phyloP scores from a whole-genome alignment of 1,140 invertebrate genomes.

The Holcopasites calliopsidis region DNA sequence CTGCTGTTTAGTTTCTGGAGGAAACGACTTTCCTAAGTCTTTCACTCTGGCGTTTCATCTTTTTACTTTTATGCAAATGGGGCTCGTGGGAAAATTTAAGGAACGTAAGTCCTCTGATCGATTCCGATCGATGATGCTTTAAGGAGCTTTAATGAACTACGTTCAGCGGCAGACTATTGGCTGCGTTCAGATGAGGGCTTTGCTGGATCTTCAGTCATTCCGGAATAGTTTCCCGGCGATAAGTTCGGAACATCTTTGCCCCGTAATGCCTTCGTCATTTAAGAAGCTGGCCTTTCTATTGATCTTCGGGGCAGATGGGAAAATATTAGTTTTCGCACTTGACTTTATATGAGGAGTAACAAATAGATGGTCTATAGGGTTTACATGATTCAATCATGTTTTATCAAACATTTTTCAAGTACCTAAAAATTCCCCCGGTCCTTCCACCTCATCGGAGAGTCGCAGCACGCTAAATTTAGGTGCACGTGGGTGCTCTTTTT shows the following conservation, averaged over 20 bases:
- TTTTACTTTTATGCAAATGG: constrained; percentile 12
- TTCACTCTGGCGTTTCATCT: neutral
- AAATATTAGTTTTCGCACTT: too few relatives aligned
- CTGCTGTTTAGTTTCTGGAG: too few relatives aligned
- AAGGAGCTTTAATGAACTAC: constrained; percentile 25
- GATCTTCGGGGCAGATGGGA: too few relatives aligned
- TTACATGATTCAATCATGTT: too few relatives aligned
- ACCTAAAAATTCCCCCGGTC: too few relatives aligned
- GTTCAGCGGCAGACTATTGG: constrained; percentile 3
- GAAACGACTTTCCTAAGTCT: neutral
- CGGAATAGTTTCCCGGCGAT: constrained; percentile 4
- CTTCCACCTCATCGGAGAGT: neutral
- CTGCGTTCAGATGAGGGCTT: neutral
- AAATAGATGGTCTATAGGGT: too few relatives aligned
- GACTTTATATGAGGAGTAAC: too few relatives aligned
- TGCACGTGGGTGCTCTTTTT: neutral
- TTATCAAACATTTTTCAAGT: too few relatives aligned
- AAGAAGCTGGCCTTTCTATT: too few relatives aligned
- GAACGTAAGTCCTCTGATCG: constrained; percentile 4
- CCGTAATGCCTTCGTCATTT: neutral
- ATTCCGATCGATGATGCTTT: constrained; percentile 21
- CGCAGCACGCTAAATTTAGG: neutral
- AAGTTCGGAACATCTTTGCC: neutral
- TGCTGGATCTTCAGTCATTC: neutral
- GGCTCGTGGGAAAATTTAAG: neutral